Evolutionary conservation across 92 coral and sea anemone genomes (phyloP), one percentile per base, ranked within the genome.

Genomic region (Parazoanthus swiftii): DNA sequence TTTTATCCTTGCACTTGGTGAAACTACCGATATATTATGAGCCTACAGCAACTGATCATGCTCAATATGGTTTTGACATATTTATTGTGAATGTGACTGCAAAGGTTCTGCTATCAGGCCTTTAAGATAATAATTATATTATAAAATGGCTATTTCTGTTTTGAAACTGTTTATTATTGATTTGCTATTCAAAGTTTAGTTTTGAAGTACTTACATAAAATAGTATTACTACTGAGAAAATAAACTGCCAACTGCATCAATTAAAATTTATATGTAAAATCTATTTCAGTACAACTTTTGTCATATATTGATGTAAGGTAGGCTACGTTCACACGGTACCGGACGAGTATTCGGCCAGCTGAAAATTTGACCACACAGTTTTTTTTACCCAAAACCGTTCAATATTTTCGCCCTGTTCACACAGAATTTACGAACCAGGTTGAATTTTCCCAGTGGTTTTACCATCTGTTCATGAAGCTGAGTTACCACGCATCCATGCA

Each of bases 21-120:
- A 65, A 65, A 65, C 71, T 65, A 65, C 71, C 71, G 71, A 65
- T 65, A 65, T 65, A 65, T 65, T 65, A 65, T n/a, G 71, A 65
- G 71, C 71, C 71, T 65, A 65, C 71, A 65, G 71, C 71, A 65
- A 65, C 71, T 65, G 71, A 65, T 65, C 71, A 65, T 65, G 71
- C 71, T 65, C 71, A 65, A 11, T 65, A 65, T 65, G 71, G 71
- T 65, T 65, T 65, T 65, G 71, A 65, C 71, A 65, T 65, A 11
- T 65, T 65, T 65, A 65, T 65, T 65, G 0, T 65, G 71, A 65
- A 65, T 65, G 71, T 65, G 71, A 65, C 71, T 65, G 71, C 71
- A 65, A 65, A 65, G 71, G 71, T 65, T 65, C 71, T 65, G 71
- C 71, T 65, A 65, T 65, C 71, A 65, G 71, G 71, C 71, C 71